Evolutionary conservation across 2,113 vertebrate species (phyloP), one percentile per base, ranked within the genome.

Genomic region (Hemibates koningsi): DNA sequence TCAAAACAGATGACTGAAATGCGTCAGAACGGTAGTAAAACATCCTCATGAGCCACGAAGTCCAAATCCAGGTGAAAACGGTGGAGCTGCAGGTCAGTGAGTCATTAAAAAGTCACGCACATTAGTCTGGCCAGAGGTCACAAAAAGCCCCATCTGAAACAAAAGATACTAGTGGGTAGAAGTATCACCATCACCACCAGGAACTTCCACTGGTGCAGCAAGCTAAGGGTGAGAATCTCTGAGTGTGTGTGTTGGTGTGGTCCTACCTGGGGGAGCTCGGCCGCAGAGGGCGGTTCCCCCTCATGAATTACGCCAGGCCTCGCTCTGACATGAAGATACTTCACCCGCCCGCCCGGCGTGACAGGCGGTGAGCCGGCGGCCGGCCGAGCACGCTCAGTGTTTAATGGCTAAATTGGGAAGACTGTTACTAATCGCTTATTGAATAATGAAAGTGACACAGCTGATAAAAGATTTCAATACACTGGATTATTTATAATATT

Each of bases 391-490:
- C 94, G 88, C 92, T 88, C 90, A 48, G 89, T 95, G 94, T 94
- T 97, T 97, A 97, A 96, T 94, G 96, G 96, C 96, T 96, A 96
- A 96, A 96, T 94, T 97, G 96, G 96, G 92, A 95, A 94, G 96
- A 97, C 97, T 94, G 96, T 96, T 96, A 94, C 97, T 97, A 96
- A 98, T 97, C 96, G 90, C 95, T 97, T 96, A 97, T 86, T 97
- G 97, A 98, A 97, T 97, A 97, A 98, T 98, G 98, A 96, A 98
- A 97, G 96, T 97, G 98, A 97, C 98, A 98, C 96, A 97, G 95
- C 97, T 96, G 98, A 98, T 98, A 97, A 98, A 98, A 98, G 97
- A 97, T 96, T 98, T 98, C 98, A 97, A 97, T 97, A 97, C 91
- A 85, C 92, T 96, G 92, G 96, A 97, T 97, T 97, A 98, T 97